A percentile compares a stretch with the other conserved stretches of the same genome.
phyloP scores from a whole-genome alignment of 1,140 invertebrate species.

The Phymastichus coffea region DNA sequence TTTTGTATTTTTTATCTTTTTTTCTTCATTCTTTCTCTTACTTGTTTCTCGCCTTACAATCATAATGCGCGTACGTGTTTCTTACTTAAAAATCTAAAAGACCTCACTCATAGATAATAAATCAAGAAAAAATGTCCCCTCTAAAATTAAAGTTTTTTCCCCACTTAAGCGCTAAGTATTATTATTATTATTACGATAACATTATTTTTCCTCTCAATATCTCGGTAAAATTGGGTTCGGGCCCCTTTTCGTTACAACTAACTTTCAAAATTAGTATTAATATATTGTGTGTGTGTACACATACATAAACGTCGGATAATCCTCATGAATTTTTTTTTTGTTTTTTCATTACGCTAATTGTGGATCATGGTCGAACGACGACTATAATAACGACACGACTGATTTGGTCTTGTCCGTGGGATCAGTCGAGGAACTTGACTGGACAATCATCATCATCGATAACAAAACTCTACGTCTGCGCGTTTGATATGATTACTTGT shows the following conservation, averaged over 20 bases:
- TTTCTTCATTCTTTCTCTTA: conserved; percentile 29
- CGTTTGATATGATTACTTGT: background rate
- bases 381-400: background rate
- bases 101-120: conserved; percentile 13
- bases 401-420: background rate
- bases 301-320: background rate
- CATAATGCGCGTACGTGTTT: conserved; percentile 20
- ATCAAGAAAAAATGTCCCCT: conserved; percentile 16
- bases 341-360: background rate
- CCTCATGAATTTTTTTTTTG: too few relatives aligned
- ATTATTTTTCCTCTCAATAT: background rate
- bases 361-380: conserved; percentile 2
- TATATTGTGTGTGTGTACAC: conserved; percentile 9
- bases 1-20: conserved; percentile 25
- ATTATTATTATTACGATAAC: background rate
- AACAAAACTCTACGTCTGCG: too few relatives aligned
- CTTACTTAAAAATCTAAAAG: conserved; percentile 23
- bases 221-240: conserved; percentile 16
- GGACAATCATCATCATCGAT: background rate
- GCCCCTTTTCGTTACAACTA: background rate
- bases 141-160: too few relatives aligned
- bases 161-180: conserved; percentile 15
- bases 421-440: conserved; percentile 27
- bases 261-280: background rate
- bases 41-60: conserved; percentile 15